A percentile compares a stretch with the other conserved stretches of the same genome.
Evolutionary conservation across 2,888 invertebrate species (phyloP).

Genomic region (Laspeyria flexula): DNA sequence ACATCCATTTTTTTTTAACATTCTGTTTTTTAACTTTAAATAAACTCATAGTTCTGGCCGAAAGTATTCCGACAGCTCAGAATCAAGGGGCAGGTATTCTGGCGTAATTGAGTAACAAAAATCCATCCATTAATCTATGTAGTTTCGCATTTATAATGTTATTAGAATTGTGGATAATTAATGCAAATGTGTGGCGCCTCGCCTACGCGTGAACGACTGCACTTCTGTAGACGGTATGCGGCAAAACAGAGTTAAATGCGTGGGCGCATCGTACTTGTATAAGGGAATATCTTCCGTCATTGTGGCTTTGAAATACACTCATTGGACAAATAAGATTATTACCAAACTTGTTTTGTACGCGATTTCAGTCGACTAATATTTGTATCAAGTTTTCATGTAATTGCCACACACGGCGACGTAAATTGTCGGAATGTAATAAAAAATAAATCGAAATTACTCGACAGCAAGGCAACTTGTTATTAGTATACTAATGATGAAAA

Average conservation of each 20-base stretch:
- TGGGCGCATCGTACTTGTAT: slow-evolving; percentile 41
- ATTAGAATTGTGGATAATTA: slow-evolving; percentile 49
- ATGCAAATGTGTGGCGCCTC: slow-evolving; percentile 55
- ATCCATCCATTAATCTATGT: too few species aligned
- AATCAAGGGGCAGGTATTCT: too few species aligned
- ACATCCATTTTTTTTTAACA: too few species aligned
- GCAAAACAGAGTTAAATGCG: slow-evolving; percentile 29
- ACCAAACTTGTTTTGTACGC: slow-evolving; percentile 31
- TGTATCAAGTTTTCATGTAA: slow-evolving; percentile 25
- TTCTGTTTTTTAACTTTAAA: too few species aligned
- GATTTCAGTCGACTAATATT: slow-evolving; percentile 22
- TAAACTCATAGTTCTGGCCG: too few species aligned
- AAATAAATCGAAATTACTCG: slow-evolving; percentile 12
- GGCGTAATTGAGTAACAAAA: too few species aligned
- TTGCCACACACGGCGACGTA: slow-evolving; percentile 31
- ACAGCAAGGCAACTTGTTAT: slow-evolving; percentile 10
- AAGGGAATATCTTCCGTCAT: slow-evolving; percentile 34
- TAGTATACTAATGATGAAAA: slow-evolving; percentile 16
- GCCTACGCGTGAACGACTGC: slow-evolving; percentile 48
- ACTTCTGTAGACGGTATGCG: slow-evolving; percentile 43
- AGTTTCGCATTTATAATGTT: too few species aligned
- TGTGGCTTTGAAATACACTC: slow-evolving; percentile 24
- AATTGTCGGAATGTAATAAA: slow-evolving; percentile 23
- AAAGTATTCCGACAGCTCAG: too few species aligned
- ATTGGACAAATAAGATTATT: slow-evolving; percentile 33